Evolutionary conservation across 2,888 invertebrate species (phyloP).

Genomic region (Lutraria lutraria): DNA sequence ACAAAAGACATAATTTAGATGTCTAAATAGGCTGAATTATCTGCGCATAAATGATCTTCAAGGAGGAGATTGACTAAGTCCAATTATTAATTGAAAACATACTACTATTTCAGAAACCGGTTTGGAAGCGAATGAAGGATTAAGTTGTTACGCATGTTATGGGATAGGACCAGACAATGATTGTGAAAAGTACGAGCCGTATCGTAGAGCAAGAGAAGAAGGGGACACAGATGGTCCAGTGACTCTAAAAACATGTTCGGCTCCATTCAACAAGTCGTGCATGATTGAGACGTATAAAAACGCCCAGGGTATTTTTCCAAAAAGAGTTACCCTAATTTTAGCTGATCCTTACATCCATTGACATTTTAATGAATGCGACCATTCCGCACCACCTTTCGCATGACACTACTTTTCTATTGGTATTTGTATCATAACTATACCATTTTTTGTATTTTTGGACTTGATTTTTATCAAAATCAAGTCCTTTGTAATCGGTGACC

Average conservation of each 20-base stretch:
- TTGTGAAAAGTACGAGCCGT: constrained; percentile 33
- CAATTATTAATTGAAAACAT: neutral
- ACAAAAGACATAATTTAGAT: neutral
- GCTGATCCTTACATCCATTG: no score
- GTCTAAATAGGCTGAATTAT: neutral
- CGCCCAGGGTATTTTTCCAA: neutral
- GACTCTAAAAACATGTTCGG: constrained; percentile 37
- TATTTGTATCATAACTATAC: no score
- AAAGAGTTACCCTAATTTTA: no score
- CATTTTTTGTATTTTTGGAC: no score
- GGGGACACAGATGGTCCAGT: constrained; percentile 11
- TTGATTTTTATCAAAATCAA: no score
- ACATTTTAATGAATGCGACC: no score
- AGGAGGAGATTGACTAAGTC: neutral
- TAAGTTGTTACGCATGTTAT: constrained; percentile 37
- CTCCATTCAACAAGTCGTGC: constrained; percentile 38
- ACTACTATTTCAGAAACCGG: neutral
- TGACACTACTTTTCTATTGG: no score
- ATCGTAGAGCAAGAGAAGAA: constrained; percentile 13
- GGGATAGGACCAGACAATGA: constrained; percentile 35
- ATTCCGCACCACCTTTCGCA: no score
- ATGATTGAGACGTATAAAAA: constrained; percentile 29
- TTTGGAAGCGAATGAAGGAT: neutral
- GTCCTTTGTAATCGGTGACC: no score
- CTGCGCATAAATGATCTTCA: neutral